phyloP scores from a whole-genome alignment of 1,140 invertebrate genomes.

The Leptinotarsa undecemlineata region DNA sequence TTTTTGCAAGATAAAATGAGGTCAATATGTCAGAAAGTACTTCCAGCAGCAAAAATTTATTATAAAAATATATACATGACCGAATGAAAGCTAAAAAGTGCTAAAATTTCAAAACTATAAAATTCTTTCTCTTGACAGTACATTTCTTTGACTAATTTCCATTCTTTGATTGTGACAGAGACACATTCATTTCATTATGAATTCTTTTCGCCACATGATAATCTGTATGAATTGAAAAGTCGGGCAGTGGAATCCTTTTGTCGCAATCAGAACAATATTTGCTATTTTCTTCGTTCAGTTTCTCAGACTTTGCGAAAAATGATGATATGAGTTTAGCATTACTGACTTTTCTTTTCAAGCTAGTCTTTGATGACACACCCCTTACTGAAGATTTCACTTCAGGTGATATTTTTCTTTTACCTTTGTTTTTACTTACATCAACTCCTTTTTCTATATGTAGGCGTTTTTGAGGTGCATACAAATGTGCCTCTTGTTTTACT shows the following conservation, averaged over 20 bases:
- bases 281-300: slow-evolving; percentile 42
- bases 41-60: too few relatives aligned
- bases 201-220: slow-evolving; percentile 73
- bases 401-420: slow-evolving; percentile 28
- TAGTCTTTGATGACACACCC: neutral
- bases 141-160: too few relatives aligned
- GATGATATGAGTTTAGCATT: slow-evolving; percentile 30
- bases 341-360: slow-evolving; percentile 31
- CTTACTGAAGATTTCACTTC: slow-evolving; percentile 41
- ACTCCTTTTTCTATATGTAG: slow-evolving; percentile 30
- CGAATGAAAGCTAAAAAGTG: too few relatives aligned
- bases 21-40: too few relatives aligned
- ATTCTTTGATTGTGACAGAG: neutral
- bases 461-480: slow-evolving; percentile 39
- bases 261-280: slow-evolving; percentile 67
- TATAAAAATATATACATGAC: too few relatives aligned
- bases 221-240: slow-evolving; percentile 68
- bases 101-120: too few relatives aligned
- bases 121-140: too few relatives aligned
- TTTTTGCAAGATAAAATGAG: too few relatives aligned
- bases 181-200: slow-evolving; percentile 58
- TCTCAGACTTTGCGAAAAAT: slow-evolving; percentile 44
- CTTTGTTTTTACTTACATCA: slow-evolving; percentile 38
- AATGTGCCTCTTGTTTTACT: slow-evolving; percentile 59
- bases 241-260: slow-evolving; percentile 61